Conservation (phyloP, 2,888 invertebrate genomes). For the Morinoia aosen region DNA sequence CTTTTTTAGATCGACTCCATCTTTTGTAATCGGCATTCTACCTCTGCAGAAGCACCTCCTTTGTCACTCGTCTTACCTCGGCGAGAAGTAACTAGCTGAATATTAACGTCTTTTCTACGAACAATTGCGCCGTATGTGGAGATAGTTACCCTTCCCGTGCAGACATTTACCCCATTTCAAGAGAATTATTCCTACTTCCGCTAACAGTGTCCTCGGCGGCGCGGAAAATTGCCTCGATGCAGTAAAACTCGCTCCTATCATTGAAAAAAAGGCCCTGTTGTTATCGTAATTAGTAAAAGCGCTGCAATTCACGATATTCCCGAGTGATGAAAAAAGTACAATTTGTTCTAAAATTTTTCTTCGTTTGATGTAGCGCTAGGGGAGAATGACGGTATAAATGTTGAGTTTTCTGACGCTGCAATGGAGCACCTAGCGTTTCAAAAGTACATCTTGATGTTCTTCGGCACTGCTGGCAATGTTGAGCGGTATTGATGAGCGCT, state of each 20-base stretch:
- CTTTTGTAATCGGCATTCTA: no score
- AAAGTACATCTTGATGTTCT: not conserved
- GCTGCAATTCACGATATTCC: conserved; percentile 25
- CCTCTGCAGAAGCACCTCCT: no score
- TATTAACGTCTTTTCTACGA: not conserved
- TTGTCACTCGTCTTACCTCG: not conserved
- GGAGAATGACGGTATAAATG: not conserved
- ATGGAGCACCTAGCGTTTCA: not conserved
- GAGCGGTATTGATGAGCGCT: no score
- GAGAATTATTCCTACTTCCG: not conserved
- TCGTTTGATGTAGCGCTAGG: not conserved
- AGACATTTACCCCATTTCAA: not conserved
- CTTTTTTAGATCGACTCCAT: no score
- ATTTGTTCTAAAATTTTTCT: not conserved
- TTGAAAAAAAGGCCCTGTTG: not conserved
- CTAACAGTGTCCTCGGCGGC: not conserved
- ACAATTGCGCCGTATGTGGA: not conserved
- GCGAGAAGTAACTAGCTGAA: not conserved
- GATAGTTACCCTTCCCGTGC: not conserved
- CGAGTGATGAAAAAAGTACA: conserved; percentile 19
- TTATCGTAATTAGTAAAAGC: conserved; percentile 45
- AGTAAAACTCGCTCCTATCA: not conserved
- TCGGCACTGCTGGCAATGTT: no score
- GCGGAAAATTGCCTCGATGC: not conserved
- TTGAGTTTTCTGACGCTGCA: not conserved